These are phyloP conservation scores for Aleiodes alternator DNA, from an alignment of 2,888 invertebrate genomes.

Conservation along the genomic window DNA sequence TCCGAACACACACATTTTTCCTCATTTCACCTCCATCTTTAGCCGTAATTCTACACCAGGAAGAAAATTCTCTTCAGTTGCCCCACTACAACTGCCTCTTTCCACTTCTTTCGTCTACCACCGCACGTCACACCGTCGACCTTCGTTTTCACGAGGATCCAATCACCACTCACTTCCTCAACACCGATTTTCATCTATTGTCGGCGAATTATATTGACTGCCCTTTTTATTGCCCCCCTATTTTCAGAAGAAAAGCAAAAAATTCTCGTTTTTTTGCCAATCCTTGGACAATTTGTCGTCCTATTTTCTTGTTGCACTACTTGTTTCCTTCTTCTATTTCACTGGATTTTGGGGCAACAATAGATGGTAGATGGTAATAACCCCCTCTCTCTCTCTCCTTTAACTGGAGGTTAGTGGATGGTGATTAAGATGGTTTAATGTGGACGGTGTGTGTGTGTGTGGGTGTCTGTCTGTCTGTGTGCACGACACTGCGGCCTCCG, in stretches of 20 bases:
- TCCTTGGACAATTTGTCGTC: too few relatives aligned
- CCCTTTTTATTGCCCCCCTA: not conserved
- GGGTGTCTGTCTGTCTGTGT: conserved; percentile 35
- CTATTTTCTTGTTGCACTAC: not conserved
- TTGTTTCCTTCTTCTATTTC: not conserved
- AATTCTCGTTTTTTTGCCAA: not conserved
- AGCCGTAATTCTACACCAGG: not conserved
- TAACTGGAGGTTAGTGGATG: conserved; percentile 36
- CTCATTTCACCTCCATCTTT: conserved; percentile 25
- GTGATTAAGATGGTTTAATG: conserved; percentile 37
- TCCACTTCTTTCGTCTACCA: conserved; percentile 3
- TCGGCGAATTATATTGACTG: not conserved
- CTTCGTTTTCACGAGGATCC: conserved; percentile 23
- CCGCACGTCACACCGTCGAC: conserved; percentile 11
- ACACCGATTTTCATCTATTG: conserved; percentile 29
- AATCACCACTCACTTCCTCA: conserved; percentile 8
- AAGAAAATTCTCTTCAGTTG: too few relatives aligned
- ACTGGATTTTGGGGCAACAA: conserved; percentile 38
- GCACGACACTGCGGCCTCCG: conserved; percentile 64
- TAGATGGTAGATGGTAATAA: conserved; percentile 51
- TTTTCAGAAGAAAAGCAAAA: not conserved
- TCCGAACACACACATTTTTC: not conserved
- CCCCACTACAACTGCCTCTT: not conserved
- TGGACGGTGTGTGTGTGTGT: conserved; percentile 52
- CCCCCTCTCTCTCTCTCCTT: conserved; percentile 2